Percentiles rank a stretch among this genome's conserved stretches.
These are phyloP conservation scores for Macrochelys suwanniensis DNA, from an alignment of 2,797 vertebrate species.

Conservation along the genomic window DNA sequence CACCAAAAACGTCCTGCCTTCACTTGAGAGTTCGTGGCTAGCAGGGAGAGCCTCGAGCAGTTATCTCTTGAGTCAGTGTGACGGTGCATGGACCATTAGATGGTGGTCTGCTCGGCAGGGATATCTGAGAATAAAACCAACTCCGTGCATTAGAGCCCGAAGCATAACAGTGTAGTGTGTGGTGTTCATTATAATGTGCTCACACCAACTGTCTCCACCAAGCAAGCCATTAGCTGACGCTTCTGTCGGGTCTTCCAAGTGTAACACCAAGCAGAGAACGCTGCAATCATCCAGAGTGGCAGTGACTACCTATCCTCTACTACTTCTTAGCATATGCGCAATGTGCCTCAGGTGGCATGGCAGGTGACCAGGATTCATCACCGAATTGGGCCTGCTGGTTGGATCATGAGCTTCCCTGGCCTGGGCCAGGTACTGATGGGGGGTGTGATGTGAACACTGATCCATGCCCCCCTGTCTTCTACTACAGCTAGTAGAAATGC, in stretches of 20 bases:
- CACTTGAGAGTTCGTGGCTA: not conserved
- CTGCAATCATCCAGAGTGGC: too few relatives aligned
- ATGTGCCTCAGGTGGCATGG: too few relatives aligned
- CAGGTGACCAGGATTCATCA: too few relatives aligned
- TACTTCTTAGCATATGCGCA: not conserved
- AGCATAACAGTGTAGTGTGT: not conserved
- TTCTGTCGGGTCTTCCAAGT: not conserved
- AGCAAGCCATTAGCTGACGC: not conserved
- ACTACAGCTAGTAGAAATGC: not conserved
- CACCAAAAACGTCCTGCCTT: not conserved
- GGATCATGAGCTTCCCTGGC: too few relatives aligned
- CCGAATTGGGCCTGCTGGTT: too few relatives aligned
- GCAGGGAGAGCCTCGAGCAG: not conserved
- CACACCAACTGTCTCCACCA: not conserved
- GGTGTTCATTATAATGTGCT: not conserved
- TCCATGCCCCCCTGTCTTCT: not conserved
- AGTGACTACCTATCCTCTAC: not conserved
- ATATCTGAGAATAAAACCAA: not conserved
- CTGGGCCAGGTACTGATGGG: too few relatives aligned
- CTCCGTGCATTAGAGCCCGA: not conserved
- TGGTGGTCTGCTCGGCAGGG: not conserved
- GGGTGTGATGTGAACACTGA: too few relatives aligned
- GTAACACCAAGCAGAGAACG: rapidly evolving
- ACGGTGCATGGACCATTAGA: not conserved
- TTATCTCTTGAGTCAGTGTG: not conserved